A percentile compares a stretch with the other conserved stretches of the same genome.
These are phyloP conservation scores for Mus spicilegus DNA, from an alignment of 2,113 vertebrate genomes.

Conservation along the genomic window DNA sequence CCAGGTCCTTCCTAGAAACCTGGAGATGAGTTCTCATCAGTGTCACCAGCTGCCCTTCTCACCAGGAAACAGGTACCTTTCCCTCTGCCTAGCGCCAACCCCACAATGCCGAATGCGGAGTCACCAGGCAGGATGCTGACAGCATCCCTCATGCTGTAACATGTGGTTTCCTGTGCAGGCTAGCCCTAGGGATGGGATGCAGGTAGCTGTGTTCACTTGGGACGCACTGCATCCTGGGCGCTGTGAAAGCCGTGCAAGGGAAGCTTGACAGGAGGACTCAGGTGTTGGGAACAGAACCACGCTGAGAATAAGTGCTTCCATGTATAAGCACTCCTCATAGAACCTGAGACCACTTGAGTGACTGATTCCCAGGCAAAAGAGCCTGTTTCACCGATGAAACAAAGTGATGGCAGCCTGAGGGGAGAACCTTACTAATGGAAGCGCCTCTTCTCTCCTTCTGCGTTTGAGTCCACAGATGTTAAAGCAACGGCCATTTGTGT, in stretches of 20 bases:
- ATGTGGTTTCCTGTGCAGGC: rapidly evolving
- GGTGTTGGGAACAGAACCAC: rapidly evolving
- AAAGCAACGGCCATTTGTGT: neutral
- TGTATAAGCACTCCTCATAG: neutral
- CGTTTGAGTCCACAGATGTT: neutral
- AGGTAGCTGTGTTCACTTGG: neutral
- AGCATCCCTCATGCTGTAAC: rapidly evolving
- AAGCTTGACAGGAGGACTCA: neutral
- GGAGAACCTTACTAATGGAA: neutral
- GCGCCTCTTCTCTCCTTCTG: neutral
- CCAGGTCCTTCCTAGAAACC: neutral
- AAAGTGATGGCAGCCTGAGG: no score
- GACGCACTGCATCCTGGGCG: neutral
- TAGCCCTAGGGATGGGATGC: neutral
- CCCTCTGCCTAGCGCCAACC: neutral
- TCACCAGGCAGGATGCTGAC: neutral
- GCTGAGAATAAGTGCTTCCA: neutral
- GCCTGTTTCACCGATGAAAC: neutral
- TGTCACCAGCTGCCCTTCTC: neutral
- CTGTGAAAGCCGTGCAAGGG: neutral
- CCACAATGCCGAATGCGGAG: neutral
- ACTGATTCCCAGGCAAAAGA: neutral
- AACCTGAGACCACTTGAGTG: neutral
- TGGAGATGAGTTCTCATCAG: neutral
- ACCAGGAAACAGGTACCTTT: neutral